Base-by-base conservation (phyloP, 2,888 invertebrate species). In the Patella caerulea region DNA sequence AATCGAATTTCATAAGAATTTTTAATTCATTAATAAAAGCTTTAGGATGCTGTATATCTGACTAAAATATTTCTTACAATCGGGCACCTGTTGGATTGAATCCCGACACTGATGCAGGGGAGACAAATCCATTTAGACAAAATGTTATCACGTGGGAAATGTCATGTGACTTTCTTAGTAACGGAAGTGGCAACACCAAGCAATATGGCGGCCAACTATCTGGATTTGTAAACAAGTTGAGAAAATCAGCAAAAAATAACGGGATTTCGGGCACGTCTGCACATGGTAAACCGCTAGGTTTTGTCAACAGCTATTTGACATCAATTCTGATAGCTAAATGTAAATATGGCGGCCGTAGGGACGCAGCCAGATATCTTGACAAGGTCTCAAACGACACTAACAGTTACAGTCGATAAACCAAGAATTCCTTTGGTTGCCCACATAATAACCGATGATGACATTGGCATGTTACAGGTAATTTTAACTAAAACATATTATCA, bases 371-470 rank as follows among this genome's bases (percentile, higher is more conserved):
- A 65, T 24, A 24, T 24, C 19, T 65, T 65, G 24, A 24, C 65
- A 65, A 65, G 65, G 24, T 19, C 19, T 24, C 65, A 65, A 65
- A 65, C 65, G 9, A 65, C 65, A 12, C 19, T 65, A 5, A 24
- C 71, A 77, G n/a, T n/a, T n/a, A 24, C 24, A 52, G 45, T 54
- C 52, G 79, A 79, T 12, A 84, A 83, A 73, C 79, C 81, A 15
- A 81, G 81, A 11, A 86, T 90, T 24, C 91, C 91, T 14, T 78
- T 91, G 72, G 89, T 91, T 11, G 81, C 88, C 17, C 90, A 91
- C 81, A 85, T 89, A n/a, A 88, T 91, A 55, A 90, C 90, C 54
- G 91, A 91, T 82, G 90, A 91, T 78, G 90, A 91, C 75, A 82
- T 90, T 56, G 90, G 89, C 0, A 81, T 88, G 15, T 76, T 88